Conservation (phyloP, 2,113 vertebrate species). For the Excalfactoria chinensis region DNA sequence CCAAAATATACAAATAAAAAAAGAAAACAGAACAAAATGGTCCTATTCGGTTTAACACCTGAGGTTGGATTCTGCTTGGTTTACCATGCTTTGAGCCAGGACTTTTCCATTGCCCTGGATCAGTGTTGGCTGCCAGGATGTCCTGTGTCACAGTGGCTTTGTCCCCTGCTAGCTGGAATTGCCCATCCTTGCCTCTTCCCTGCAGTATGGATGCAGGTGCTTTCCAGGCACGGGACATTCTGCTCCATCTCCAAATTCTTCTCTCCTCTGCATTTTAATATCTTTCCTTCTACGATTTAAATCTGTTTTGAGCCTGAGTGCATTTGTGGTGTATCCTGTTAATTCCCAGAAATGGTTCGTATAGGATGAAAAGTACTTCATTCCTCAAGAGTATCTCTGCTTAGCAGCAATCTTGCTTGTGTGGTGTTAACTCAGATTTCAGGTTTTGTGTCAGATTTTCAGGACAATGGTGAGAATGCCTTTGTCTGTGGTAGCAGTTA, state of each 20-base stretch:
- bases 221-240: not conserved
- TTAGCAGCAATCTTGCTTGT: not conserved
- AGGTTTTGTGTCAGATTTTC: conserved; percentile 6
- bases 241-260: not conserved
- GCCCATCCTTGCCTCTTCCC: not conserved
- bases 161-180: not conserved
- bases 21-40: fast-evolving
- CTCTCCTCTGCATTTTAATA: not conserved
- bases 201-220: not conserved
- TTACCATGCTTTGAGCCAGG: not conserved
- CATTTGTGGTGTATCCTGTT: not conserved
- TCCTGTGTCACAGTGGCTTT: not conserved
- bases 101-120: not conserved
- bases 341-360: not conserved
- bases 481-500: not conserved
- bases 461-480: not conserved
- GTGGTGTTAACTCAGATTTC: not conserved
- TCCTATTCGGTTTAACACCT: not conserved
- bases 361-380: not conserved
- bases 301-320: not conserved
- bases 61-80: not conserved
- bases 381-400: not conserved
- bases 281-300: not conserved
- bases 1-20: not conserved
- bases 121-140: fast-evolving